Evolutionary conservation across 2,888 invertebrate species (phyloP), one percentile per base, ranked within the genome.

Genomic region (Amphipyra berbera): DNA sequence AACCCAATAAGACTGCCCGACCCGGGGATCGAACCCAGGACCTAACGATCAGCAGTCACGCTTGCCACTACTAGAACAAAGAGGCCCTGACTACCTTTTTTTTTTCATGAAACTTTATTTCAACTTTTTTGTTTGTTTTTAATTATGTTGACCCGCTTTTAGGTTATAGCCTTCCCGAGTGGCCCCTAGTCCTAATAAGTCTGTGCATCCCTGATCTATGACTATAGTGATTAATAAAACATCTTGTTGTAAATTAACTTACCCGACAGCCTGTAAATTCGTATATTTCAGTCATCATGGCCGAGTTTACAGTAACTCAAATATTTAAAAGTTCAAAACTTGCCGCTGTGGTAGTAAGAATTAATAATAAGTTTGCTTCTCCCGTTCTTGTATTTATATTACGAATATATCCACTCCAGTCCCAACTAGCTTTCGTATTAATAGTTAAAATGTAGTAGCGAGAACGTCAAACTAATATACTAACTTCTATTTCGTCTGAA

Each of bases 361-460:
- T 62, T 58, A 53, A 46, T 47, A 46, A 50, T 45, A 38, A n/a
- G 15, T 59, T 53, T 49, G 30, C n/a, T 13, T 64, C 44, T 10
- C 10, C 15, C 8, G 8, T 59, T 35, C 35, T 49, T 53, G 38
- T 59, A 59, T 60, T 56, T 53, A 54, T 38, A 15, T 62, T 42
- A 8, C 15, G 10, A 15, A 15, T 40, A 37, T 37, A 37, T 10
- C 30, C 6, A 30, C n/a, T 30, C 8, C 37, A 37, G 37, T 12
- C 3, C 37, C 37, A 37, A 10, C 37, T 40, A 6, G 40, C 40
- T 40, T 40, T 40, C 6, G 13, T n/a, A 40, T 13, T 40, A 7
- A 40, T n/a, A 13, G 1, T 13, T 13, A 13, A 40, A 40, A 40
- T 40, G 40, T 13, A 2, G 4, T 6, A n/a, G 13, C 40, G 1